These are phyloP conservation scores for Metaphire vulgaris DNA, from an alignment of 1,140 invertebrate species.

Conservation along the genomic window DNA sequence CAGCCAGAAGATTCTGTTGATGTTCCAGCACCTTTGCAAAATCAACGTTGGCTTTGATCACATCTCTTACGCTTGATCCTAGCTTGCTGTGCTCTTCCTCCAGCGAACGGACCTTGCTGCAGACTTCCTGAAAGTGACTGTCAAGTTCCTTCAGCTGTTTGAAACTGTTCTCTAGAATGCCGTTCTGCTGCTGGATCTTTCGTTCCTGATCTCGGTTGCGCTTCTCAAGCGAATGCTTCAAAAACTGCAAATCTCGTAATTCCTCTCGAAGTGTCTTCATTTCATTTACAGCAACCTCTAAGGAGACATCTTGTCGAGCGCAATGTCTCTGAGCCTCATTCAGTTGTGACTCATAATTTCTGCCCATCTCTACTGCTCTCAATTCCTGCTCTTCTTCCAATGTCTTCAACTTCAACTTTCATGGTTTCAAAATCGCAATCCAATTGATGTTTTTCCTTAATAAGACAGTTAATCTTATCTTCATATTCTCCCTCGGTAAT, in stretches of 20 bases:
- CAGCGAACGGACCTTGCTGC: neutral
- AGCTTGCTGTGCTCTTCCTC: neutral
- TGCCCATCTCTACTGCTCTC: neutral
- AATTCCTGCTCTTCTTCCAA: neutral
- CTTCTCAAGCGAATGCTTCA: neutral
- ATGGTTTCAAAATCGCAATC: neutral
- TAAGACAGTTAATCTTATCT: neutral
- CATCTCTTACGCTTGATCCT: neutral
- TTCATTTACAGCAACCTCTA: neutral
- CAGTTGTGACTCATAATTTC: neutral
- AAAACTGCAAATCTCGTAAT: neutral
- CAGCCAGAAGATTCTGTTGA: neutral
- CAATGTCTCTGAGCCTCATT: neutral
- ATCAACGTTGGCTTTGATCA: neutral
- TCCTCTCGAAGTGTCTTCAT: neutral
- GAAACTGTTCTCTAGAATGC: neutral
- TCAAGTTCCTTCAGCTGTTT: neutral
- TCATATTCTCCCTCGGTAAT: neutral
- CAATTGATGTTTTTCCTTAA: constrained; percentile 1
- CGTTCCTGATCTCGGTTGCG: neutral
- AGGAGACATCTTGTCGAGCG: neutral
- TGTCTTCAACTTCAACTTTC: neutral
- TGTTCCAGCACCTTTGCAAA: neutral
- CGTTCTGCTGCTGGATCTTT: neutral
- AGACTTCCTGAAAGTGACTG: neutral